Conservation (phyloP, 2,113 vertebrate species). For the Physeter macrocephalus region DNA sequence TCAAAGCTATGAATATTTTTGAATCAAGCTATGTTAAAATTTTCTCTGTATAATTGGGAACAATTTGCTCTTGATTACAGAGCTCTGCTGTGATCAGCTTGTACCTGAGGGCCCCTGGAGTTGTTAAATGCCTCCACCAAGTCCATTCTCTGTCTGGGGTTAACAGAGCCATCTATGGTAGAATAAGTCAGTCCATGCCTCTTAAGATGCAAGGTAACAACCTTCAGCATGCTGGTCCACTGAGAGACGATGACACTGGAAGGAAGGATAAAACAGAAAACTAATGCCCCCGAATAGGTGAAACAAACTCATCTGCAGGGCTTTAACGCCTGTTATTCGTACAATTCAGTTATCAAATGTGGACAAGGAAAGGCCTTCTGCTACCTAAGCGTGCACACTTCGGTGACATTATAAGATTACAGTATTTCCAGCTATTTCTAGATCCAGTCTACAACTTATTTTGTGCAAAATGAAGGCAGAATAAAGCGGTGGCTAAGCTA, state of each 20-base stretch:
- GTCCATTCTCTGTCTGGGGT: slow-evolving; percentile 93
- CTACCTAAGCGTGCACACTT: not conserved
- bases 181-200: slow-evolving; percentile 80
- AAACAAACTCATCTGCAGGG: not conserved
- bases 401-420: not conserved
- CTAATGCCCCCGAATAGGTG: not conserved
- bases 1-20: not conserved
- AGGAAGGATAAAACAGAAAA: not conserved
- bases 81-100: not conserved
- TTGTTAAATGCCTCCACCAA: slow-evolving; percentile 95
- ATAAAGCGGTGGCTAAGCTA: not conserved
- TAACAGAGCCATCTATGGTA: slow-evolving; percentile 90
- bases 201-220: slow-evolving; percentile 88
- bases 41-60: not conserved
- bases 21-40: not conserved
- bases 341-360: not conserved
- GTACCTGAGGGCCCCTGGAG: slow-evolving; percentile 87
- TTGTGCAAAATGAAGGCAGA: not conserved
- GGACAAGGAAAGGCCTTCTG: not conserved
- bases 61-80: not conserved
- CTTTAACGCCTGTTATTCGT: not conserved
- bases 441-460: not conserved
- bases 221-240: slow-evolving; percentile 95
- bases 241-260: slow-evolving; percentile 95
- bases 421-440: not conserved